phyloP scores from a whole-genome alignment of 2,797 vertebrate genomes.

The Mus minutoides region DNA sequence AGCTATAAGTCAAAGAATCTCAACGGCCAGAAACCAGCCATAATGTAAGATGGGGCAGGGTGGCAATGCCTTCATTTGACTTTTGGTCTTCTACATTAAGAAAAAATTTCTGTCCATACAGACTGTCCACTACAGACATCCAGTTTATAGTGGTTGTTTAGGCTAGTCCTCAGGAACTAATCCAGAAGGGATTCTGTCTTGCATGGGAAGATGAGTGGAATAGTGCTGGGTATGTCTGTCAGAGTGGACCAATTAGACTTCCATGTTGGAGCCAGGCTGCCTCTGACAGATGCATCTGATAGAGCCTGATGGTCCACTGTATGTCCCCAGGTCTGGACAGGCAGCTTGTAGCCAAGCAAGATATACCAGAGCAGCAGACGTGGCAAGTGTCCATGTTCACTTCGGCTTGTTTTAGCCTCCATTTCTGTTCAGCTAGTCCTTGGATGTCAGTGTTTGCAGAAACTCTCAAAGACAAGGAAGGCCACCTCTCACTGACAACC shows the following conservation, averaged over 20 bases:
- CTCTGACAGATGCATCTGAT: accelerated
- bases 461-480: background rate
- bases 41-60: background rate
- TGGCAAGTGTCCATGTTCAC: background rate
- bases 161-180: background rate
- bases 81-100: background rate
- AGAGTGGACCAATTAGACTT: no score
- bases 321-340: no score
- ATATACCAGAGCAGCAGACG: background rate
- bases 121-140: background rate
- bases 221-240: background rate
- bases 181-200: background rate
- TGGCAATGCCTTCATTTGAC: background rate
- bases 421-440: background rate
- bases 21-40: background rate
- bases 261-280: background rate
- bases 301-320: accelerated
- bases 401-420: background rate
- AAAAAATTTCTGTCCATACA: background rate
- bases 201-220: background rate
- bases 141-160: accelerated
- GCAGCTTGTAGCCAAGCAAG: background rate
- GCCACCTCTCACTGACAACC: background rate
- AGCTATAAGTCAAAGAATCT: background rate
- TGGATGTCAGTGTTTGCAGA: background rate